Conservation (phyloP, 2,888 invertebrate genomes). For the Thera obeliscata region DNA sequence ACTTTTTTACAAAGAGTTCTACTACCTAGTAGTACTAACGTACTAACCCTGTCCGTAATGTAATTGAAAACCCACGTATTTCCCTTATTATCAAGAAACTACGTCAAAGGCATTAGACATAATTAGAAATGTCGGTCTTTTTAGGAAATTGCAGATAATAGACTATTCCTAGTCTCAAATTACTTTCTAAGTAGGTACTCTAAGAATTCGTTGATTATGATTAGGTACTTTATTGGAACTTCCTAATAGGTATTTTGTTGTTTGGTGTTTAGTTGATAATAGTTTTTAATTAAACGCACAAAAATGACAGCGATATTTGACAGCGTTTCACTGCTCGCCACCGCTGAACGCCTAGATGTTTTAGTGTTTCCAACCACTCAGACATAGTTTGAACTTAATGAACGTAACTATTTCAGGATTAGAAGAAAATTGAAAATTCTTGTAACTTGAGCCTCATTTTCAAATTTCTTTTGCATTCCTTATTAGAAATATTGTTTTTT, state of each 20-base stretch:
- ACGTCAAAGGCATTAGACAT: background rate
- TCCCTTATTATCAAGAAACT: background rate
- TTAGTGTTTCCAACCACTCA: too few relatives aligned
- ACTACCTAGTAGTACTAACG: background rate
- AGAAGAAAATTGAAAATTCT: too few relatives aligned
- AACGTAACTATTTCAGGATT: too few relatives aligned
- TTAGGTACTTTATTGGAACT: background rate
- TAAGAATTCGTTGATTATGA: background rate
- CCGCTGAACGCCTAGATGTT: too few relatives aligned
- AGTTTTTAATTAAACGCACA: too few relatives aligned
- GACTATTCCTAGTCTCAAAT: background rate
- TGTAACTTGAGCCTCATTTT: too few relatives aligned
- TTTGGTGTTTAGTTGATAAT: background rate
- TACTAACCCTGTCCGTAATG: background rate
- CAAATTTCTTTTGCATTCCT: too few relatives aligned
- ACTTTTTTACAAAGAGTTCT: background rate
- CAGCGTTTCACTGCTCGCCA: too few relatives aligned
- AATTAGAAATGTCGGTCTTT: background rate
- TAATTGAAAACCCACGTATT: background rate
- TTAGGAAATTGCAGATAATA: background rate
- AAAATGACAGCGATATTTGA: too few relatives aligned
- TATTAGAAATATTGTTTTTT: too few relatives aligned
- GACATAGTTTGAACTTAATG: too few relatives aligned
- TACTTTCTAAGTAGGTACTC: constrained; percentile 3
- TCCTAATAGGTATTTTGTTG: background rate